Conservation (phyloP, 1,140 invertebrate genomes). For the Adelges cooleyi region DNA sequence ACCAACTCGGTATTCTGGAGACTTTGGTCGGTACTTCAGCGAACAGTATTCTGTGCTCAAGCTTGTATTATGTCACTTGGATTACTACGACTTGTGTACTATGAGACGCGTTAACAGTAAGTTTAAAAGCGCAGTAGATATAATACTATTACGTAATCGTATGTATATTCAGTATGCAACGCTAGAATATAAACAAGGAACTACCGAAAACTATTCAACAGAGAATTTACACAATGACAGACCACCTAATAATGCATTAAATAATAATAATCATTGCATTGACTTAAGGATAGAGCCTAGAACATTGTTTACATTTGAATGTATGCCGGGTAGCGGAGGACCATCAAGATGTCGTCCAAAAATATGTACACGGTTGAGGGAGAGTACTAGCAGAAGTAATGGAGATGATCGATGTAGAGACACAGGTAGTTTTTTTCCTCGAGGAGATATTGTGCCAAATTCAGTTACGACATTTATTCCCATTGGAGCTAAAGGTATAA, state of each 20-base stretch:
- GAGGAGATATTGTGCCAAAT: background rate
- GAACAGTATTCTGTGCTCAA: constrained; percentile 1
- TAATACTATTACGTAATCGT: background rate
- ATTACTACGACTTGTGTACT: background rate
- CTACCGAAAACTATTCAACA: too few species aligned
- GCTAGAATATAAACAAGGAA: background rate
- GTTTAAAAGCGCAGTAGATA: background rate
- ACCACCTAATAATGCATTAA: background rate
- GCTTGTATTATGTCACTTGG: background rate
- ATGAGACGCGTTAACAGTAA: background rate
- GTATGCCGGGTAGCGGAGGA: background rate
- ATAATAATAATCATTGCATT: background rate
- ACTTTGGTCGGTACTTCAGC: background rate
- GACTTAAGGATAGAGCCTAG: constrained; percentile 7
- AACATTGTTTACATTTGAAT: constrained; percentile 1
- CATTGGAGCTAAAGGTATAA: background rate
- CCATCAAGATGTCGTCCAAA: background rate
- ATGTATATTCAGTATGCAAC: background rate
- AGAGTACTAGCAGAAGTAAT: too few species aligned
- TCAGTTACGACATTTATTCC: background rate
- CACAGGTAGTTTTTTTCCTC: background rate
- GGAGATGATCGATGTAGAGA: background rate
- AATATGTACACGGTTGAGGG: background rate
- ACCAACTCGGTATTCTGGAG: background rate
- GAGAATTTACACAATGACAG: too few species aligned